Evolutionary conservation across 2,888 invertebrate genomes (phyloP), one percentile per base, ranked within the genome.

Genomic region (Ptycholaimellus sp.): DNA sequence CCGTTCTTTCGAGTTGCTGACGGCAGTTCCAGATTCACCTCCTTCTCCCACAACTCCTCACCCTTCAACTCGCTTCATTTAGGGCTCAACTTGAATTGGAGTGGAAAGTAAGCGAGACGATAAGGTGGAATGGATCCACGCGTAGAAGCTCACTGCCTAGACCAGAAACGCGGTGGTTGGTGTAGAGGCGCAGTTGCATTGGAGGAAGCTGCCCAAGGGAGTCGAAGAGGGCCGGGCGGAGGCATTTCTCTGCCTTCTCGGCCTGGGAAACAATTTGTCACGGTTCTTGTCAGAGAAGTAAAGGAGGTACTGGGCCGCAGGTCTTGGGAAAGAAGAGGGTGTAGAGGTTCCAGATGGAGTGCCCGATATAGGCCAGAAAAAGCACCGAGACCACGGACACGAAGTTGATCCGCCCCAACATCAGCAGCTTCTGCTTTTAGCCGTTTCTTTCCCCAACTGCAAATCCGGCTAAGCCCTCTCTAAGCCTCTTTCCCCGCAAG

Each of bases 1-100:
- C 85, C 87, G 67, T 87, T 87, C 39, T 72, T 70, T 13, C 76
- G 67, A 0, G 76, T 78, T 57, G 70, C 70, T 18, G 63, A 59
- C 3, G 82, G 78, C 44, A 85, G 63, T 44, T 70, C 67, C 36
- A 85, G 58, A 36, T 63, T 65, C 20, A 79, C 30, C 45, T 46
- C 40, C 13, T 40, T 14, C 20, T 31, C 31, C 23, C 18, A 36
- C 27, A 22, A 30, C 19, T n/a, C 23, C 37, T 40, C 35, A 36
- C 35, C 23, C 37, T 33, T n/a, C 32, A 37, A 30, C 9, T 36
- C 13, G n/a, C n/a, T n/a, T n/a, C n/a, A n/a, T n/a, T n/a, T n/a
- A n/a, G n/a, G n/a, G n/a, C n/a, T n/a, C n/a, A n/a, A n/a, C n/a
- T n/a, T n/a, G n/a, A n/a, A n/a, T n/a, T n/a, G n/a, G n/a, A n/a